phyloP scores from a whole-genome alignment of 2,888 invertebrate genomes.

The Hybos culiciformis region DNA sequence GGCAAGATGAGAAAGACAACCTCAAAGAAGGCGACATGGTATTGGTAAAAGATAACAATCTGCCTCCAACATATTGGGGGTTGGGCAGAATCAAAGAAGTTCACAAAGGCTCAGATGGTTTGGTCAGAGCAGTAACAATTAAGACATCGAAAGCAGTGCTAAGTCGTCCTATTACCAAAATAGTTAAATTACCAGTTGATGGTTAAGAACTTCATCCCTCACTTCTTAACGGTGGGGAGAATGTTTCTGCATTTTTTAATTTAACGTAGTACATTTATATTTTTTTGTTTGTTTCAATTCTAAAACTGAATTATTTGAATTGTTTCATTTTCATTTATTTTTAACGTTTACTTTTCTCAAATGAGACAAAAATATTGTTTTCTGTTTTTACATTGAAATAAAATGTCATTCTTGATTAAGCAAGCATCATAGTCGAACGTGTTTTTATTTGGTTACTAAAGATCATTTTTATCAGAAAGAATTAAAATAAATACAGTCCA shows the following conservation, averaged over 20 bases:
- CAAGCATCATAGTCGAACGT: no score
- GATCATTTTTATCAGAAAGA: no score
- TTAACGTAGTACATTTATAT: no score
- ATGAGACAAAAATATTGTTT: no score
- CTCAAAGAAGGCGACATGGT: slow-evolving; percentile 15
- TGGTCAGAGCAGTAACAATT: neutral
- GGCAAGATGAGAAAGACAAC: slow-evolving; percentile 10
- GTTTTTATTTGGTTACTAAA: no score
- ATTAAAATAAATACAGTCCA: no score
- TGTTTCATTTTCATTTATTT: no score
- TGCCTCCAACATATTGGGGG: slow-evolving; percentile 2
- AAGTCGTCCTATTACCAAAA: neutral
- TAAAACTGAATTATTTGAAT: no score
- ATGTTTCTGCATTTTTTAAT: neutral
- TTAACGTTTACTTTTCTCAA: no score
- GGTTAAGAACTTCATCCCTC: neutral
- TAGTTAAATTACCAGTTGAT: neutral
- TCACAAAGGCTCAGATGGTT: neutral
- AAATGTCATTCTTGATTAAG: no score
- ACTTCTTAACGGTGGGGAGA: neutral
- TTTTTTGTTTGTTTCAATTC: no score
- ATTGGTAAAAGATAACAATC: slow-evolving; percentile 14
- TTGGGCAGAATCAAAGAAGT: neutral
- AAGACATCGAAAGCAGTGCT: neutral
- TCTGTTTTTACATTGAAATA: no score